Percentiles rank a stretch among this genome's conserved stretches.
Evolutionary conservation across 2,797 vertebrate genomes (phyloP).

Genomic region (Valencia hispanica): DNA sequence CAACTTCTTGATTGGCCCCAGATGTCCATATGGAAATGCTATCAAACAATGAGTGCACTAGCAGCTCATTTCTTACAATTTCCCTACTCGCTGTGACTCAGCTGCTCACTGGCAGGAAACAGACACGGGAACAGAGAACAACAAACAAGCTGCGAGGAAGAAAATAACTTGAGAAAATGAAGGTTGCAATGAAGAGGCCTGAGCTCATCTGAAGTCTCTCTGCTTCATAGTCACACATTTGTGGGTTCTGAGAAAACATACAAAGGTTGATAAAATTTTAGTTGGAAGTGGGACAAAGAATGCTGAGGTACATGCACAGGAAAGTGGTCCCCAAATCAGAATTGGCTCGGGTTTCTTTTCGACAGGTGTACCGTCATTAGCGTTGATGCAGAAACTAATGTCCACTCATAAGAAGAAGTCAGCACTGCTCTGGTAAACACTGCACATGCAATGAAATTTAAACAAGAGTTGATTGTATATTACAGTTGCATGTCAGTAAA

Average conservation of each 20-base stretch:
- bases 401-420: background rate
- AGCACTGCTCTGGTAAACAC: background rate
- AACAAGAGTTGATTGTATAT: background rate
- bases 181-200: conserved; percentile 18
- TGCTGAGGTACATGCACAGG: background rate
- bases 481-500: background rate
- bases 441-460: background rate
- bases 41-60: conserved; percentile 45
- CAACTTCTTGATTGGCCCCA: conserved; percentile 63
- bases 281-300: conserved; percentile 23
- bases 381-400: conserved; percentile 8
- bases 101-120: conserved; percentile 46
- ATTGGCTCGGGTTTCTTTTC: background rate
- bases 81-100: conserved; percentile 41
- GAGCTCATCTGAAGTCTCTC: conserved; percentile 14
- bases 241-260: conserved; percentile 18
- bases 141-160: conserved; percentile 36
- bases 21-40: conserved; percentile 68
- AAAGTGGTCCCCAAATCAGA: conserved; percentile 25
- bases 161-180: conserved; percentile 47
- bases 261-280: conserved; percentile 14
- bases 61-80: conserved; percentile 62
- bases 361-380: conserved; percentile 1
- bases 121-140: conserved; percentile 20
- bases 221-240: conserved; percentile 36